Evolutionary conservation across 2,888 invertebrate genomes (phyloP), one percentile per base, ranked within the genome.

Genomic region (Drosophila birchii): DNA sequence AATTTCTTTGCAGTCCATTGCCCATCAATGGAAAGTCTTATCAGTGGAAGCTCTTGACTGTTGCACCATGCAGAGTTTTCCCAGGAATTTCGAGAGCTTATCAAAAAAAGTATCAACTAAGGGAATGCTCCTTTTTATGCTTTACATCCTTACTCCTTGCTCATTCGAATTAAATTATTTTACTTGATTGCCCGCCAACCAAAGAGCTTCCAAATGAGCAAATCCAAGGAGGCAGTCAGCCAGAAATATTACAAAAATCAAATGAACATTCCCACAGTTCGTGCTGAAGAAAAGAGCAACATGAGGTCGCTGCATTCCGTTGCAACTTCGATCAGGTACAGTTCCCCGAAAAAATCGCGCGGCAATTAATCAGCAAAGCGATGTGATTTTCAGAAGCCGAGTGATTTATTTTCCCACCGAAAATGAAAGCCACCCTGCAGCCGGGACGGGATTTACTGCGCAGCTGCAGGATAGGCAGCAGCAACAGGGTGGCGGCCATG

Each of bases 371-470:
- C 78, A 80, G 51, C 64, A 71, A 44, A 29, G 69, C 58, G 63
- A 61, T 59, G 41, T 26, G 26, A 26, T 26, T n/a, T 39, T 29
- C 29, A 29, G 62, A 67, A 71, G 55, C 20, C 68, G 26, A 49
- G 51, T 60, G 57, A 60, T 74, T 58, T 75, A 88, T 78, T 87
- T 86, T 90, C 90, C 86, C 90, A 88, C 89, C 83, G 60, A 61
- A 59, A 73, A 41, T 20, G 53, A 76, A 83, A 85, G 73, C 88
- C 86, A 86, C 86, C 86, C 90, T 78, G 76, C 78, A 64, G 36
- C 43, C 54, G 60, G 26, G 26, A 41, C 60, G 29, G 47, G 66
- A 56, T 61, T 62, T 70, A 84, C 69, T 88, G 90, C 85, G 85
- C 86, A 86, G 86, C 86, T 86, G 86, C 86, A 67, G 84, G 76